phyloP scores from a whole-genome alignment of 1,140 invertebrate species.

The Palaemon carinicauda region DNA sequence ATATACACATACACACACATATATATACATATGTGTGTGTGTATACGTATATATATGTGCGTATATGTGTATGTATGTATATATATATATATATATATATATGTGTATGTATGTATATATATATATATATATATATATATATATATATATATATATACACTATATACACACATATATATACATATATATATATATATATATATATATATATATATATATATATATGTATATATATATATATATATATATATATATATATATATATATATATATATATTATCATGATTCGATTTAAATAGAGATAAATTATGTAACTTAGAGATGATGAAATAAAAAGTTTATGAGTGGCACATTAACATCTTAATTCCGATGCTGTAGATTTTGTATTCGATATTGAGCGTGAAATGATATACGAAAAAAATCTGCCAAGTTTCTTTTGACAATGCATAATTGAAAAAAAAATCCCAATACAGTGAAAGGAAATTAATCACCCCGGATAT shows the following conservation, averaged over 20 bases:
- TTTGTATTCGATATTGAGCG: too few species aligned
- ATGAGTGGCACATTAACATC: too few species aligned
- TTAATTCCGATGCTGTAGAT: too few species aligned
- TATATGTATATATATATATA: neutral
- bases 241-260: neutral
- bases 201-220: neutral
- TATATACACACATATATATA: neutral
- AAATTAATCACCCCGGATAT: too few species aligned
- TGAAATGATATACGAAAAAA: too few species aligned
- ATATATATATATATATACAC: neutral
- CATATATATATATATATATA: neutral
- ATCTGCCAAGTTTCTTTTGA: too few species aligned
- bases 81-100: neutral
- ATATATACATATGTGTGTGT: neutral
- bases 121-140: conserved; percentile 1
- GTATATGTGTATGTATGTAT: neutral
- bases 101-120: neutral
- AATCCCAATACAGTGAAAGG: too few species aligned
- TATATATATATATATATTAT: neutral
- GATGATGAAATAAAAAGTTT: too few species aligned
- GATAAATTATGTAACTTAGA: too few species aligned
- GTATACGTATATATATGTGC: neutral
- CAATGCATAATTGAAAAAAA: too few species aligned
- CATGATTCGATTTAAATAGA: too few species aligned
- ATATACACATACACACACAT: neutral